phyloP scores from a whole-genome alignment of 2,888 invertebrate species.

The Ophioninae sp. region DNA sequence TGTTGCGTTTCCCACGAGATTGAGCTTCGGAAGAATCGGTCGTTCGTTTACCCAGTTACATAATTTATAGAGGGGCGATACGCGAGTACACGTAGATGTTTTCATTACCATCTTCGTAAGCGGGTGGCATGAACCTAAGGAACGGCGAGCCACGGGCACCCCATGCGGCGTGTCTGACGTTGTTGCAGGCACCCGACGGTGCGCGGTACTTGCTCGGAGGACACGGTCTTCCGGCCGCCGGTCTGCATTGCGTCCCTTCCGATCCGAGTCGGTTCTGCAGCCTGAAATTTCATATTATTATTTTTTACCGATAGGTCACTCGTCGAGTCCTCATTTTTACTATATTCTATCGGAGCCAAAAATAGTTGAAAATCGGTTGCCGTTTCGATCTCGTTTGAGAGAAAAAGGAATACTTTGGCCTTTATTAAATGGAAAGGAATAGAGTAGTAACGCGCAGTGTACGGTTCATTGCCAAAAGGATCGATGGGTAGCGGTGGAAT shows the following conservation, averaged over 20 bases:
- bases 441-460: neutral
- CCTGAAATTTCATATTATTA: conserved; percentile 62
- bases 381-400: neutral
- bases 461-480: neutral
- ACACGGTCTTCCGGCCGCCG: conserved; percentile 84
- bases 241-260: conserved; percentile 69
- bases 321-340: neutral
- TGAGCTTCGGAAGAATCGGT: no score
- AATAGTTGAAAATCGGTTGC: neutral
- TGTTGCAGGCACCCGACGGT: conserved; percentile 93
- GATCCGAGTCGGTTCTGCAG: conserved; percentile 68
- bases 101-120: conserved; percentile 88
- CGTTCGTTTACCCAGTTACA: no score
- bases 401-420: neutral
- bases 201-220: conserved; percentile 92
- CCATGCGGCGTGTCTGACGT: conserved; percentile 92
- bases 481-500: neutral
- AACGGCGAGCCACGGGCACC: conserved; percentile 91
- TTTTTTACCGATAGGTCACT: neutral
- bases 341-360: neutral
- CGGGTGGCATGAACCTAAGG: conserved; percentile 87
- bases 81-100: conserved; percentile 3
- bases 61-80: no score
- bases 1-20: no score
- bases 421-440: neutral